Base-by-base conservation (phyloP, 2,797 vertebrate genomes). In the Enteromius thamalakanensis region DNA sequence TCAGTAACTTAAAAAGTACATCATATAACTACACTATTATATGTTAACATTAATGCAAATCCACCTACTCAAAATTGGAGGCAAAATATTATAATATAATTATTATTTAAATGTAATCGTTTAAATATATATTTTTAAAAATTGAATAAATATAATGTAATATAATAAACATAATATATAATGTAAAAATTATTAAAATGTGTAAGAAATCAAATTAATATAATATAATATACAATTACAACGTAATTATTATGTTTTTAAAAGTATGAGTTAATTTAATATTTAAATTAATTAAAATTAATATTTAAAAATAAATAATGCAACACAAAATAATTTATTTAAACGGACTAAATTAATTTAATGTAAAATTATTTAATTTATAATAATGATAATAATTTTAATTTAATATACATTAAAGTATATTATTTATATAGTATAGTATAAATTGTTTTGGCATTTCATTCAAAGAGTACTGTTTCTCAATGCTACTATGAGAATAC, bases 21-120 rank as follows among this genome's bases (percentile, higher is more conserved):
- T n/a, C 0, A 26, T 60, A 60, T 29, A 15, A 62, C 60, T 62
- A 62, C 12, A 26, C n/a, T 26, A 29, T 60, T 55, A 11, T 11
- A 37, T 69, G 14, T 40, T 10, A 78, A 65, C 60, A 34, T 79
- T 67, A n/a, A n/a, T 37, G 62, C 19, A 37, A 15, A 78, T 62
- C 14, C 3, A 14, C 58, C 26, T 37, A 53, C 32, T 40, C n/a
- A 40, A 68, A 37, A 40, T 5, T 3, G 23, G 32, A 26, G 47
- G 49, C 49, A 80, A 67, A 19, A 65, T 32, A 17, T 17, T 62
- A 62, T 62, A 15, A 29, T 6, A 15, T 29, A 29, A 29, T 15
- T 3, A 29, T 15, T 26, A 26, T 26, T 26, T 62, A 29, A 62
- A 2, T 64, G 11, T 17, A 64, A 62, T 15, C 3, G 15, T 62